Conservation (phyloP, 2,888 invertebrate genomes). For the Pachydiplax longipennis region DNA sequence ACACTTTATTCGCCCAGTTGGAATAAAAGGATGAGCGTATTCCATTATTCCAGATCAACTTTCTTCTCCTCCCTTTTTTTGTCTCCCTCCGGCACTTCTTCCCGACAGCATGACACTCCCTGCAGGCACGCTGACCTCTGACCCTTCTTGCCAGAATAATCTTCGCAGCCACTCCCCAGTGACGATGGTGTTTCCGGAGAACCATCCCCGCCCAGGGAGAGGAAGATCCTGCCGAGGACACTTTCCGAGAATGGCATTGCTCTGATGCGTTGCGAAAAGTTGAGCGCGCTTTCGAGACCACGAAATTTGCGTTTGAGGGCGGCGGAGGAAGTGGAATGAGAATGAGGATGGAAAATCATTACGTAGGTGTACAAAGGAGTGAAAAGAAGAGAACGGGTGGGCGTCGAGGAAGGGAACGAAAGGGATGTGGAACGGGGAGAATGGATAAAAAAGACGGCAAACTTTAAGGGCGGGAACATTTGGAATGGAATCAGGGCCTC, state of each 20-base stretch:
- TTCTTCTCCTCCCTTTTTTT: neutral
- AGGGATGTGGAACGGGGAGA: neutral
- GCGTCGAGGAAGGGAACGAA: neutral
- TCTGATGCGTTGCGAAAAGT: neutral
- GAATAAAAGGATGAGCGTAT: neutral
- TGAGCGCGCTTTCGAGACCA: conserved; percentile 8
- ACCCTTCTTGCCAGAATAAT: neutral
- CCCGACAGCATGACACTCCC: neutral
- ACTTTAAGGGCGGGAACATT: too few species aligned
- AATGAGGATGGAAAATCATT: neutral
- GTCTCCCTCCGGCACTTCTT: neutral
- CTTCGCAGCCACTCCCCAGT: neutral
- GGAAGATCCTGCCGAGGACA: neutral
- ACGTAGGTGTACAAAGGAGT: too few species aligned
- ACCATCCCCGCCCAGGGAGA: neutral
- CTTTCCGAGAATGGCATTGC: neutral
- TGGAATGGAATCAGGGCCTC: too few species aligned
- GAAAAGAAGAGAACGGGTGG: neutral
- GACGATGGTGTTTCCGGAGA: neutral
- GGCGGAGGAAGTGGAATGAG: neutral
- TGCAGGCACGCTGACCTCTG: neutral
- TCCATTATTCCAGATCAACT: neutral
- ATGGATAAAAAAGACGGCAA: neutral
- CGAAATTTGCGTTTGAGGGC: neutral
- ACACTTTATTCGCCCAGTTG: neutral